A percentile compares a stretch with the other conserved stretches of the same genome.
phyloP scores from a whole-genome alignment of 2,888 invertebrate species.

The Andricus quercusramuli region DNA sequence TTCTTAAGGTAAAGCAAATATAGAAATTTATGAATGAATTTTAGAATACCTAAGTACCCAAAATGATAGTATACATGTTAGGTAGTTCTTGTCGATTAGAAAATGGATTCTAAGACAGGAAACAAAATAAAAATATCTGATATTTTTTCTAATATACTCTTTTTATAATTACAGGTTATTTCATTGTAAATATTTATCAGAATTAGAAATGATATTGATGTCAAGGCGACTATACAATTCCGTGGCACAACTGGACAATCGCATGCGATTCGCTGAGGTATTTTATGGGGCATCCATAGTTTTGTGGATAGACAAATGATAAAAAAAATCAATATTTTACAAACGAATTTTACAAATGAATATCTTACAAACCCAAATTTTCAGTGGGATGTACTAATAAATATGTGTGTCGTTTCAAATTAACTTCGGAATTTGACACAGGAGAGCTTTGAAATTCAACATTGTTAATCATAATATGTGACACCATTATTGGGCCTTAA shows the following conservation, averaged over 20 bases:
- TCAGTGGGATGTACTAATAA: background rate
- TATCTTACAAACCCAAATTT: no score
- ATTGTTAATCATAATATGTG: no score
- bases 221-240: constrained; percentile 87
- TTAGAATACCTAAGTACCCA: no score
- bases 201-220: constrained; percentile 88
- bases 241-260: constrained; percentile 91
- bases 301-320: constrained; percentile 89
- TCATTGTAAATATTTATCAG: constrained; percentile 92
- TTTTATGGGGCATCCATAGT: constrained; percentile 89
- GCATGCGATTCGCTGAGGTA: constrained; percentile 93
- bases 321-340: constrained; percentile 78
- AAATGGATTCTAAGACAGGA: background rate
- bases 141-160: no score
- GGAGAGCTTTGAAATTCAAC: no score
- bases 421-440: no score
- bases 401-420: background rate
- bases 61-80: no score
- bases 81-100: background rate
- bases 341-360: constrained; percentile 82
- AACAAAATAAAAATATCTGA: background rate
- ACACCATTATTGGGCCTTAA: no score
- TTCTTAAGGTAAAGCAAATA: no score
- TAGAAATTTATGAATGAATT: background rate
- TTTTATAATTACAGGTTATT: constrained; percentile 82